phyloP scores from a whole-genome alignment of 1,140 invertebrate genomes.

The Brachionus rubens region DNA sequence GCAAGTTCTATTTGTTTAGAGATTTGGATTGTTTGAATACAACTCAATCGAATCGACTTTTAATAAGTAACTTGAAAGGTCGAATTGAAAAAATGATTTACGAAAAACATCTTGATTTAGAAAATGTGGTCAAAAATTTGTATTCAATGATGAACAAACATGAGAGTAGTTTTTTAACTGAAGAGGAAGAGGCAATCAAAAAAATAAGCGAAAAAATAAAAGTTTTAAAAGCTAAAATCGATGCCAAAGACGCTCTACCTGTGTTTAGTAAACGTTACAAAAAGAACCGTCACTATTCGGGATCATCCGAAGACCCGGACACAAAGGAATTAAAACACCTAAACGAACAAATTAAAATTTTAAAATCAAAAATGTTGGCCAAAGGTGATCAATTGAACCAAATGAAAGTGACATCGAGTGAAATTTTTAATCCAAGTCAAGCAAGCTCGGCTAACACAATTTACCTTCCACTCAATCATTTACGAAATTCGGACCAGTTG shows the following conservation, averaged over 20 bases:
- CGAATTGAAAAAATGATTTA: conserved; percentile 13
- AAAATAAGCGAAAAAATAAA: conserved; percentile 33
- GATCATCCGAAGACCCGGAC: not conserved
- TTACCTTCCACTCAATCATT: conserved; percentile 24
- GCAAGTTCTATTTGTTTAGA: conserved; percentile 27
- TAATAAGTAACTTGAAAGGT: conserved; percentile 6
- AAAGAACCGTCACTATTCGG: not conserved
- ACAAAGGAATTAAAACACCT: conserved; percentile 15
- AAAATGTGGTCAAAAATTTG: not conserved
- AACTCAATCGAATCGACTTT: not conserved
- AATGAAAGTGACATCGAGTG: conserved; percentile 17
- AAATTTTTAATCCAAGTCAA: not conserved
- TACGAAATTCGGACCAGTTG: not conserved
- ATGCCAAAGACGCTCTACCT: not conserved
- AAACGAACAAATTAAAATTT: conserved; percentile 37
- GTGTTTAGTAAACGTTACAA: conserved; percentile 7
- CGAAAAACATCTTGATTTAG: conserved; percentile 1
- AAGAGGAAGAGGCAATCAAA: conserved; percentile 39
- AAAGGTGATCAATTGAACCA: conserved; percentile 46
- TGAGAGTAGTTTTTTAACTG: conserved; percentile 32
- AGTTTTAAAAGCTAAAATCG: conserved; percentile 7
- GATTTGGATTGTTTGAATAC: conserved; percentile 14
- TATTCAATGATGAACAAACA: not conserved
- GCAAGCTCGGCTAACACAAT: not conserved
- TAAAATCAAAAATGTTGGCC: conserved; percentile 33